Percentiles rank a stretch among this genome's conserved stretches.
These are phyloP conservation scores for Phalanger gymnotis DNA, from an alignment of 2,797 vertebrate genomes.

Conservation along the genomic window DNA sequence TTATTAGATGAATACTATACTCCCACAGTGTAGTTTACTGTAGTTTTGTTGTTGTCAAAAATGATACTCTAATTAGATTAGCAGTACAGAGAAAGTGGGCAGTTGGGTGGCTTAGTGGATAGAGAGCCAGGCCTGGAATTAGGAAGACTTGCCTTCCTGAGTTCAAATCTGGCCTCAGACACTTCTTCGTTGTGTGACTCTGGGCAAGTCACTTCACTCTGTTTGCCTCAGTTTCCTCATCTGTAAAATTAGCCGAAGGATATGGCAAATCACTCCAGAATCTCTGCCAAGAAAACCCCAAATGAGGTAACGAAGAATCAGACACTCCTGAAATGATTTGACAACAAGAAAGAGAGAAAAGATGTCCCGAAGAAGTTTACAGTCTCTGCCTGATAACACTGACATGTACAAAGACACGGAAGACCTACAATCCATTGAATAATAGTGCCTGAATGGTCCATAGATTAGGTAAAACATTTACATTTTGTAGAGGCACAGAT, in stretches of 20 bases:
- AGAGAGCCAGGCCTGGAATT: neutral
- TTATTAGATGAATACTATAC: constrained; percentile 14
- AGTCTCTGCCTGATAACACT: neutral
- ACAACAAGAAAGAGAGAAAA: constrained; percentile 6
- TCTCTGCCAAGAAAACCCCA: neutral
- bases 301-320: neutral
- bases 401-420: neutral
- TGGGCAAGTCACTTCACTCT: neutral
- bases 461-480: neutral
- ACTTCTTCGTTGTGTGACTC: neutral
- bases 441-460: neutral
- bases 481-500: constrained; percentile 2
- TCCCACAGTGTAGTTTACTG: constrained; percentile 2
- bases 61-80: neutral
- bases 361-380: neutral
- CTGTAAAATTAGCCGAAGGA: neutral
- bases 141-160: neutral
- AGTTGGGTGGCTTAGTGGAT: neutral
- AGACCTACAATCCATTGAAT: neutral
- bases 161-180: neutral
- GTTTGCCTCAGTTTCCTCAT: neutral
- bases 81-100: neutral
- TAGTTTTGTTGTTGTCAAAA: constrained; percentile 1
- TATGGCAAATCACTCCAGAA: neutral
- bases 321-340: neutral